These are phyloP conservation scores for Rhabdophis nuchalis DNA, from an alignment of 2,797 vertebrate species.

Conservation along the genomic window DNA sequence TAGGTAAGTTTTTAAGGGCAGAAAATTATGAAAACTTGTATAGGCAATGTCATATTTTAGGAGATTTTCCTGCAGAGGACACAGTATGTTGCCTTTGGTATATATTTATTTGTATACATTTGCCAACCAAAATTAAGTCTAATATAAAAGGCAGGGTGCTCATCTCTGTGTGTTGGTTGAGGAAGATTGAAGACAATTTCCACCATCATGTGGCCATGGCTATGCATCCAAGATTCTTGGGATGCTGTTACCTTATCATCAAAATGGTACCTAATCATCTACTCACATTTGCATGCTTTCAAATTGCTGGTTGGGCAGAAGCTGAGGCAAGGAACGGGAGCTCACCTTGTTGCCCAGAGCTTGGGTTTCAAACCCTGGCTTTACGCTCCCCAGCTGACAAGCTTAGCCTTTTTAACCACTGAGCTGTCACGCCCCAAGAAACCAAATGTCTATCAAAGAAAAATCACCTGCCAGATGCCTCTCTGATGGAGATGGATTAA, in stretches of 20 bases:
- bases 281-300: not conserved
- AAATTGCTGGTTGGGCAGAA: not conserved
- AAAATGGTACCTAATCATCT: not conserved
- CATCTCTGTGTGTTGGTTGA: not conserved
- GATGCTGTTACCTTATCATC: not conserved
- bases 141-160: not conserved
- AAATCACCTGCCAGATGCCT: not conserved
- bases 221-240: not conserved
- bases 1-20: not conserved
- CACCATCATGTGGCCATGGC: not conserved
- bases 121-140: not conserved
- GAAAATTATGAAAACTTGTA: not conserved
- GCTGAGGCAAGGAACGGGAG: not conserved
- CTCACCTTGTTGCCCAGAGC: not conserved
- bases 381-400: not conserved
- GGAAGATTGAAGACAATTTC: not conserved
- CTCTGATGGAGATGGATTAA: not conserved
- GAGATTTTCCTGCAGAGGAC: not conserved
- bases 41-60: not conserved
- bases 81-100: not conserved
- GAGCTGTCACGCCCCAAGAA: not conserved
- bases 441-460: not conserved
- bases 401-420: not conserved
- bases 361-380: accelerated
- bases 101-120: not conserved